Percentiles rank a stretch among this genome's conserved stretches.
These are phyloP conservation scores for Acanthopleura granulata DNA, from an alignment of 2,888 invertebrate genomes.

Conservation along the genomic window DNA sequence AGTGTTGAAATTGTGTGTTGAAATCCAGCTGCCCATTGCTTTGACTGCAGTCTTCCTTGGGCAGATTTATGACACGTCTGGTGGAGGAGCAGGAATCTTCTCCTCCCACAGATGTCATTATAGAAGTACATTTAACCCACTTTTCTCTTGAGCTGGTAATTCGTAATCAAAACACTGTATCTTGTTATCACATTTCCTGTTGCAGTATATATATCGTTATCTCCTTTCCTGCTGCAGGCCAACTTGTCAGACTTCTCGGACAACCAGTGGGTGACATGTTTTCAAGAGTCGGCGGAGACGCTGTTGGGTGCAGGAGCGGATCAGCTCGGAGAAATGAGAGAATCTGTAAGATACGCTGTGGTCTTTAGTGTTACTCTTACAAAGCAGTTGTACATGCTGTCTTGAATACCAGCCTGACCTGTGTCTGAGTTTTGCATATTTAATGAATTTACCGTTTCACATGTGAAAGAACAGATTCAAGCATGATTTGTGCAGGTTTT, in stretches of 20 bases:
- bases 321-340: constrained; percentile 77
- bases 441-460: too few relatives aligned
- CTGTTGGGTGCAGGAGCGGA: constrained; percentile 59
- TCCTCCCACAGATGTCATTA: too few relatives aligned
- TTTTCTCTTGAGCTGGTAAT: too few relatives aligned
- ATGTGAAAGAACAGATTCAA: too few relatives aligned
- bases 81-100: too few relatives aligned
- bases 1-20: not conserved
- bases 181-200: not conserved
- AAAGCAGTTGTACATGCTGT: too few relatives aligned
- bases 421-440: too few relatives aligned
- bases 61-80: not conserved
- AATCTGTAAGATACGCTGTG: constrained; percentile 51
- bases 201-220: constrained; percentile 10
- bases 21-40: not conserved
- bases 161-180: not conserved
- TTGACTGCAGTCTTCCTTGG: not conserved
- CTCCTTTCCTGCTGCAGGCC: too few relatives aligned
- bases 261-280: constrained; percentile 91
- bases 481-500: too few relatives aligned
- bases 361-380: too few relatives aligned
- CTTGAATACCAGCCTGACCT: too few relatives aligned
- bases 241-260: constrained; percentile 90
- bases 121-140: too few relatives aligned
- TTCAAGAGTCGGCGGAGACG: constrained; percentile 75